A percentile compares a stretch with the other conserved stretches of the same genome.
Conservation (phyloP, 1,140 invertebrate species). For the Heliothis virescens region DNA sequence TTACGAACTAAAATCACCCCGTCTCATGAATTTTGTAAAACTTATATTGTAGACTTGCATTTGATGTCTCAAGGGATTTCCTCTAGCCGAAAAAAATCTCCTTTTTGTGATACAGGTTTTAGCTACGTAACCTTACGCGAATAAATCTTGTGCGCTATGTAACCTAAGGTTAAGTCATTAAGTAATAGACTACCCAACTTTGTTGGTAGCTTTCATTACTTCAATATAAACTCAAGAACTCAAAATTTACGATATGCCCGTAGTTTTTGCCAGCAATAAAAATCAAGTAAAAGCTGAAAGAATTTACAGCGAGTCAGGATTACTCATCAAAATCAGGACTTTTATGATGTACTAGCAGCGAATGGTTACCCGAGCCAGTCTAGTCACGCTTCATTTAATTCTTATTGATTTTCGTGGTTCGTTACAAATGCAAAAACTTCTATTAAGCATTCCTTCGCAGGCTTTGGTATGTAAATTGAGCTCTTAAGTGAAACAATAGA, state of each 20-base stretch:
- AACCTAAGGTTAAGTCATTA: neutral
- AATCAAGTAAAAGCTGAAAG: constrained; percentile 5
- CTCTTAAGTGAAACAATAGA: constrained; percentile 77
- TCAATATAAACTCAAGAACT: neutral
- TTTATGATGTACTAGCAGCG: constrained; percentile 7
- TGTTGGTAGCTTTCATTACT: neutral
- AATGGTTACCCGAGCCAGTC: constrained; percentile 13
- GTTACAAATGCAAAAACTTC: constrained; percentile 80
- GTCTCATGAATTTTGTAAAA: neutral
- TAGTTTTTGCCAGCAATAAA: constrained; percentile 18
- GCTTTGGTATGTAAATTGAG: constrained; percentile 78
- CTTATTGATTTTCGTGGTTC: constrained; percentile 75
- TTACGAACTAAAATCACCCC: neutral
- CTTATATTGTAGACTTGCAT: neutral
- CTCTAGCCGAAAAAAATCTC: neutral
- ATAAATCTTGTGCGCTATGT: neutral
- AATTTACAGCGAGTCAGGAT: neutral
- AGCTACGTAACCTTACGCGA: neutral
- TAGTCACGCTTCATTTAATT: constrained; percentile 70
- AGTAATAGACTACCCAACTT: neutral
- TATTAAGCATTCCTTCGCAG: constrained; percentile 72
- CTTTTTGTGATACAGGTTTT: constrained; percentile 10
- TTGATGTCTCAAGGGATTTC: constrained; percentile 8
- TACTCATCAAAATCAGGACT: constrained; percentile 19
- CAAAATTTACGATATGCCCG: neutral